These are phyloP conservation scores for Drosophila punjabiensis DNA, from an alignment of 1,140 invertebrate genomes.

Conservation along the genomic window DNA sequence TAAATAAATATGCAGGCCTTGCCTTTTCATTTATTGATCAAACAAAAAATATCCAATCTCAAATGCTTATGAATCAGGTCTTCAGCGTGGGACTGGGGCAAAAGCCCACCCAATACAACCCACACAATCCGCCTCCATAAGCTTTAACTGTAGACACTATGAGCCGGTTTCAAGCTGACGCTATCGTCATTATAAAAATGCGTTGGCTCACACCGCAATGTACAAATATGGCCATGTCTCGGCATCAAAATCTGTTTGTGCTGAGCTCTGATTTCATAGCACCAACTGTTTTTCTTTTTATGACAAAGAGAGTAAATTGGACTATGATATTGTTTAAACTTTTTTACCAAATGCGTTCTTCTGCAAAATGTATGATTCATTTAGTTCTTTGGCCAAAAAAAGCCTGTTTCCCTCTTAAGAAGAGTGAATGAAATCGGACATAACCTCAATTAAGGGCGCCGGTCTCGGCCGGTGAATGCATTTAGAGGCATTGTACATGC, in stretches of 20 bases:
- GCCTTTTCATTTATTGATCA: slow-evolving; percentile 8
- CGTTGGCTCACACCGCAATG: slow-evolving; percentile 25
- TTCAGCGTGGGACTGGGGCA: background rate
- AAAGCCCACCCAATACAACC: no score
- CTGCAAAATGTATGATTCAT: slow-evolving; percentile 5
- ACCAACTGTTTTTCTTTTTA: slow-evolving; percentile 20
- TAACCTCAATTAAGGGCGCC: slow-evolving; percentile 39
- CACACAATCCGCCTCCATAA: slow-evolving; percentile 5
- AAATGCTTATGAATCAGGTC: slow-evolving; percentile 2
- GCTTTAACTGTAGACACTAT: background rate
- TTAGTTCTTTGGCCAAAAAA: background rate
- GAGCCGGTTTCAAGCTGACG: slow-evolving; percentile 16
- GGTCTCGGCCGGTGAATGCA: slow-evolving; percentile 13
- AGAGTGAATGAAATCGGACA: slow-evolving; percentile 4
- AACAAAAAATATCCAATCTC: background rate
- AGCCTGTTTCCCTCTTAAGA: background rate
- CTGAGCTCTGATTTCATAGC: slow-evolving; percentile 18
- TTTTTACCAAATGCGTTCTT: background rate
- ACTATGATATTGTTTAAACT: background rate
- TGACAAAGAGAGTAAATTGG: background rate
- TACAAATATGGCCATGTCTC: slow-evolving; percentile 28
- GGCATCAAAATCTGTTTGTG: slow-evolving; percentile 17
- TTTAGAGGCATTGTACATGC: background rate
- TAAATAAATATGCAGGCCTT: background rate
- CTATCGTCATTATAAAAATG: slow-evolving; percentile 27